Evolutionary conservation across 1,140 invertebrate genomes (phyloP).

Genomic region (Archegozetes longisetosus): DNA sequence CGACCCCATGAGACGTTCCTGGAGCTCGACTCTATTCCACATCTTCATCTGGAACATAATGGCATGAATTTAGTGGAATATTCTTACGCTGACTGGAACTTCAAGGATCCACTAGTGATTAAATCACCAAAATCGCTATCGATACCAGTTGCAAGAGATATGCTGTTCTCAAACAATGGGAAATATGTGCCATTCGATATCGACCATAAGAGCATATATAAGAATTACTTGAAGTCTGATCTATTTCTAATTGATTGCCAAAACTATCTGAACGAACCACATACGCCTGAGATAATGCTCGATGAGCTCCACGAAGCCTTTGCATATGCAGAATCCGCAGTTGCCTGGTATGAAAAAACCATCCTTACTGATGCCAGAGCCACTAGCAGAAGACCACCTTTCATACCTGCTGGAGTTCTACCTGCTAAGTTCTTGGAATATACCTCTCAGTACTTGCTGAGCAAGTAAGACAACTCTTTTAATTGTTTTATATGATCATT

Average conservation of each 20-base stretch:
- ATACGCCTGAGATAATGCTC: background rate
- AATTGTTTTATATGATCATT: background rate
- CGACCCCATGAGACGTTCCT: background rate
- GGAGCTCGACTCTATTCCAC: background rate
- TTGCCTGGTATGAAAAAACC: background rate
- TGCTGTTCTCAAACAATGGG: background rate
- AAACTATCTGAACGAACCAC: background rate
- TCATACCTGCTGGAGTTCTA: background rate
- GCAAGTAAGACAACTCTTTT: background rate
- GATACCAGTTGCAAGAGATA: background rate
- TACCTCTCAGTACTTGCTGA: background rate
- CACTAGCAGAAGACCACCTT: background rate
- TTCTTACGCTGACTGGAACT: background rate
- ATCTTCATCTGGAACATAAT: background rate
- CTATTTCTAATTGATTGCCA: background rate
- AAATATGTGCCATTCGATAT: background rate
- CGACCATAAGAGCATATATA: background rate
- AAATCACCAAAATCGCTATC: background rate
- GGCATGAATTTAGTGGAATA: background rate
- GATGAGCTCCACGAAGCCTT: background rate
- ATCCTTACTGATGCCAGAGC: background rate
- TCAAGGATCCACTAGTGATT: background rate
- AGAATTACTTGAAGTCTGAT: background rate
- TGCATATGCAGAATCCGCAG: background rate
- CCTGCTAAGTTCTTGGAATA: background rate